Evolutionary conservation across 2,113 vertebrate species (phyloP).

Genomic region (Chionis minor): DNA sequence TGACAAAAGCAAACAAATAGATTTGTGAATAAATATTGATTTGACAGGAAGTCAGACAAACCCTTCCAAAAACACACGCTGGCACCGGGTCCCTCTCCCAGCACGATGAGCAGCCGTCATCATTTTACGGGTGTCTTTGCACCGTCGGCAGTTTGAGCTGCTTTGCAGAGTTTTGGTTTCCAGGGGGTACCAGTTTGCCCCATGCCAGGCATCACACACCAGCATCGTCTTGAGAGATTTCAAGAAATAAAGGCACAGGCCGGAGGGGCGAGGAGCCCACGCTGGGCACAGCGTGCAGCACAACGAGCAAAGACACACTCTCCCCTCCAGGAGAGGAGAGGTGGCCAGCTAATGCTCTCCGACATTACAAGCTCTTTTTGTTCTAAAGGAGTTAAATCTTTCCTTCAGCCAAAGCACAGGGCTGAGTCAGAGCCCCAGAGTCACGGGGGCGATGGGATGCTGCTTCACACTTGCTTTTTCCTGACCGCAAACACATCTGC

Average conservation of each 20-base stretch:
- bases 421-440: not conserved
- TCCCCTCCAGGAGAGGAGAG: not conserved
- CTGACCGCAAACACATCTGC: conserved; percentile 35
- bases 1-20: conserved; percentile 63
- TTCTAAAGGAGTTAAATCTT: not conserved
- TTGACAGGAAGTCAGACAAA: conserved; percentile 47
- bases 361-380: not conserved
- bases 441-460: not conserved
- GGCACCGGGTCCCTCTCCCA: not conserved
- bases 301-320: fast-evolving
- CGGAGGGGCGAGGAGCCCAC: fast-evolving
- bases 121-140: not conserved
- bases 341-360: not conserved
- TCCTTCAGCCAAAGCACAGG: not conserved
- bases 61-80: not conserved
- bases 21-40: conserved; percentile 70
- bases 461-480: not conserved
- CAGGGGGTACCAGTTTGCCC: not conserved
- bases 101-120: not conserved
- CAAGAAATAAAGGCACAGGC: fast-evolving
- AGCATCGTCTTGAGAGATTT: not conserved
- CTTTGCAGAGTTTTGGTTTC: not conserved
- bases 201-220: fast-evolving
- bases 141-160: not conserved
- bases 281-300: fast-evolving